Conservation (phyloP, 2,113 vertebrate genomes). For the Bos indicus region DNA sequence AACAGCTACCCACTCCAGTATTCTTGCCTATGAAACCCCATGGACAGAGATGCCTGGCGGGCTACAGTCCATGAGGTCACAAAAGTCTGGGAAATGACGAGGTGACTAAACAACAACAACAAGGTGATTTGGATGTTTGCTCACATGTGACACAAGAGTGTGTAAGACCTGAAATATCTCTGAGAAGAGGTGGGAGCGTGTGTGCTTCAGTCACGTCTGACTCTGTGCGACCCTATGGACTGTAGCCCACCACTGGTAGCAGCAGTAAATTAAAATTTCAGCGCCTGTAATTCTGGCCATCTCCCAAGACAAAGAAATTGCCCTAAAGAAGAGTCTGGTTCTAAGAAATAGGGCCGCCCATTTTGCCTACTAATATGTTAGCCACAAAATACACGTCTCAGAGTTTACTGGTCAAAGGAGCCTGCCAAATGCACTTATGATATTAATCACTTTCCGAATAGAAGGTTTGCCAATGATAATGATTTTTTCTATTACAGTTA, state of each 20-base stretch:
- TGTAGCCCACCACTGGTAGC: not conserved
- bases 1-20: no score
- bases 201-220: not conserved
- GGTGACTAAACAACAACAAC: not conserved
- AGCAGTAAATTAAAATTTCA: not conserved
- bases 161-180: not conserved
- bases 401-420: not conserved
- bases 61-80: not conserved
- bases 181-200: not conserved
- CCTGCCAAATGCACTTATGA: not conserved
- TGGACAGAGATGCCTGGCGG: no score
- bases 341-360: not conserved
- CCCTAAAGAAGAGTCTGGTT: not conserved
- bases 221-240: not conserved
- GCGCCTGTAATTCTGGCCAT: not conserved
- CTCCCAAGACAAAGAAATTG: not conserved
- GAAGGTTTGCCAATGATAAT: not conserved
- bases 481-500: not conserved
- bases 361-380: not conserved
- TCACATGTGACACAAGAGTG: not conserved
- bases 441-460: not conserved
- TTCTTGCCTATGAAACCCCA: no score
- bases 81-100: not conserved
- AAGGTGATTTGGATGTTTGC: not conserved
- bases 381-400: not conserved